Conservation (phyloP, 2,797 vertebrate genomes). For the Agapornis canus region DNA sequence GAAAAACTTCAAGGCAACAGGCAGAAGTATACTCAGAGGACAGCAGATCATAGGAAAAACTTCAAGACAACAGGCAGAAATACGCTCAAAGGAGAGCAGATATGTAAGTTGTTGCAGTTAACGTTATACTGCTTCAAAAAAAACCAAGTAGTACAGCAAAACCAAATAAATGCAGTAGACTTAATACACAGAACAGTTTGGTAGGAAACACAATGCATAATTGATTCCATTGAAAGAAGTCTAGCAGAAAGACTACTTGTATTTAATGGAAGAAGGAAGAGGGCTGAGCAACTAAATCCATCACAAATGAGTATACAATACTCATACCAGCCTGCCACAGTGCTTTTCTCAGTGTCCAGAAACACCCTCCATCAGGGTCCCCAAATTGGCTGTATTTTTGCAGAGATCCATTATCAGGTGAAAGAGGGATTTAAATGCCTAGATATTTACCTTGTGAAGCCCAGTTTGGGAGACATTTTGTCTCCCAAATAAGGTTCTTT, state of each 20-base stretch:
- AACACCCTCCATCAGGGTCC: neutral
- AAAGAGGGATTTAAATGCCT: neutral
- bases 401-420: neutral
- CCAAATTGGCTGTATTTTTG: neutral
- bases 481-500: neutral
- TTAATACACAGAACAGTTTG: neutral
- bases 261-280: neutral
- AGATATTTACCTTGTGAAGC: neutral
- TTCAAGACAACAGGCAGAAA: neutral
- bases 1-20: neutral
- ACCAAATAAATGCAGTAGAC: neutral
- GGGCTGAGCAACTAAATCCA: neutral
- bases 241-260: neutral
- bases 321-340: neutral
- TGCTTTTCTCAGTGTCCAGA: neutral
- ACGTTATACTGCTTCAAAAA: neutral
- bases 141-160: neutral
- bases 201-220: neutral
- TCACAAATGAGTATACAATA: neutral
- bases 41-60: neutral
- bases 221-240: neutral
- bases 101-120: neutral
- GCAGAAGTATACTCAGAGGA: neutral
- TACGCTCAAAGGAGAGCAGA: neutral
- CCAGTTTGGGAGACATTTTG: neutral